Base-by-base conservation (phyloP, 2,113 vertebrate genomes). In the Cebidichthys violaceus region DNA sequence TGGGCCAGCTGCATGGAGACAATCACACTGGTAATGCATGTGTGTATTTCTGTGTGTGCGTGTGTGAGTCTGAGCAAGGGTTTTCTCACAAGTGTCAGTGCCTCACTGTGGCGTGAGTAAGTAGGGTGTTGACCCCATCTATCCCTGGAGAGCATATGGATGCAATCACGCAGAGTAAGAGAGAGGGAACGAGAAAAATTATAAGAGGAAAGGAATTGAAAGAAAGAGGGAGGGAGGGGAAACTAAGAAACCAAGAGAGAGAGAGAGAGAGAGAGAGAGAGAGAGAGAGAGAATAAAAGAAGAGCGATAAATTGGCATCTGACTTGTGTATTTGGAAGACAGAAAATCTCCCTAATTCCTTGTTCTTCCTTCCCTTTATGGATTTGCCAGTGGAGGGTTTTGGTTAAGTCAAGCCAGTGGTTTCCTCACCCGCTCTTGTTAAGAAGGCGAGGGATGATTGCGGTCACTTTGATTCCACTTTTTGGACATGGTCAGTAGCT, bases 131-230 rank as follows among this genome's bases (percentile, higher is more conserved):
- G 92, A 94, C 93, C 93, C 91, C 89, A 90, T 90, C 87, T 86
- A 89, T 94, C 90, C 93, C 90, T 85, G 76, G 90, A 91, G 91
- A 94, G 88, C 94, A 95, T 92, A 93, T 93, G 93, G 93, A 92
- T 91, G 91, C 92, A 93, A 94, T 94, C 93, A 94, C 61, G 59
- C 69, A 60, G 87, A 79, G 77, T 65, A 45, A 86, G 87, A 82
- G 75, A 72, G 73, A 37, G 69, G 66, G 73, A 61, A 77, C 72
- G 81, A 75, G 69, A 83, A 78, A 85, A 86, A 86, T 70, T 87
- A 73, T 75, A 81, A 84, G 81, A 89, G 13, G 47, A 85, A 72
- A 52, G 10, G 37, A 86, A 74, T 83, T 47, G 74, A 64, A 84
- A 45, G 75, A 86, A 86, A 72, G 73, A 64, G 70, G 66, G 77